These are phyloP conservation scores for Phallusia fumigata DNA, from an alignment of 23 tunicate species.

Conservation along the genomic window DNA sequence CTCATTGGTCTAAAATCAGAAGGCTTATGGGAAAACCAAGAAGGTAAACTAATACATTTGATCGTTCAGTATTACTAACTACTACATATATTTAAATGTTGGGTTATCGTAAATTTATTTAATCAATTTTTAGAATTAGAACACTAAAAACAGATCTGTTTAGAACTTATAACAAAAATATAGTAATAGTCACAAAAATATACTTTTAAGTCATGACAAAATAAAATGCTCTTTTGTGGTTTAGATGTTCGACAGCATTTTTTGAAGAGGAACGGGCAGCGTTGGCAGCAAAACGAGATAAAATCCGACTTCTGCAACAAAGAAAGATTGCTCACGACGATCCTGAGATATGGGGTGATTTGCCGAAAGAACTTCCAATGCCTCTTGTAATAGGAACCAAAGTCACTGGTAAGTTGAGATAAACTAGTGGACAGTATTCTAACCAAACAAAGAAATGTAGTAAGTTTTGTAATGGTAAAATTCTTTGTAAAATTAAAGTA, in stretches of 20 bases:
- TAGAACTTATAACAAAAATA: too few species aligned
- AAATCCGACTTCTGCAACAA: conserved; percentile 70
- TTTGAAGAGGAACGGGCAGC: conserved; percentile 80
- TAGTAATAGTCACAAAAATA: too few species aligned
- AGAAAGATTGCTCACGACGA: conserved; percentile 67
- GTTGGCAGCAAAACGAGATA: conserved; percentile 50
- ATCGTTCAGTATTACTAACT: too few species aligned
- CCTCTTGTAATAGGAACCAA: conserved; percentile 79
- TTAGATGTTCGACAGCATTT: conserved; percentile 81
- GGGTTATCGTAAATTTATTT: too few species aligned
- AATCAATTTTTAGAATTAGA: too few species aligned
- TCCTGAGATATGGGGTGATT: conserved; percentile 44
- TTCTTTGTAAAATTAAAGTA: too few species aligned
- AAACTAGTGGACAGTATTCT: not conserved
- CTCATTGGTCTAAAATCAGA: conserved; percentile 91
- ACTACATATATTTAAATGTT: too few species aligned
- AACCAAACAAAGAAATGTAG: not conserved
- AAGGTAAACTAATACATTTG: not conserved
- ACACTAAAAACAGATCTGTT: too few species aligned
- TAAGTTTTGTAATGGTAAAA: too few species aligned
- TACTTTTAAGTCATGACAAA: too few species aligned
- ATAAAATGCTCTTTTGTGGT: too few species aligned
- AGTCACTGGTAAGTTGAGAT: conserved; percentile 44
- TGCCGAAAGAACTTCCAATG: conserved; percentile 85
- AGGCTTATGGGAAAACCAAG: conserved; percentile 90